These are phyloP conservation scores for Plebejus argus DNA, from an alignment of 2,888 invertebrate species.

Conservation along the genomic window DNA sequence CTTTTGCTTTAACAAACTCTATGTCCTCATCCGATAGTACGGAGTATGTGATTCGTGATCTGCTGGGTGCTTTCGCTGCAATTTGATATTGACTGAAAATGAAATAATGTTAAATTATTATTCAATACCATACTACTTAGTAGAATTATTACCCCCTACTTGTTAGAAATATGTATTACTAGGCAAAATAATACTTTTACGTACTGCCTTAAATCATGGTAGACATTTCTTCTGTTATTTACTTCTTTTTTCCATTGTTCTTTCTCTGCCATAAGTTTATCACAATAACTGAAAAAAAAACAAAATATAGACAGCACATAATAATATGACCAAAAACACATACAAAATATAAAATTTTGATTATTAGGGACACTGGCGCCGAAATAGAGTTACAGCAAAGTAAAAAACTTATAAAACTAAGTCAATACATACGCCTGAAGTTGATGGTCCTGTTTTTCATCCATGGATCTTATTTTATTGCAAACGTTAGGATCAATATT, in stretches of 20 bases:
- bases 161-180: neutral
- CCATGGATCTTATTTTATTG: constrained; percentile 47
- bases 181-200: constrained; percentile 42
- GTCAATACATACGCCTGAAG: constrained; percentile 51
- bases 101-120: neutral
- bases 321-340: neutral
- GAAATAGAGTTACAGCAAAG: neutral
- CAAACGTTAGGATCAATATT: constrained; percentile 47
- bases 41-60: constrained; percentile 62
- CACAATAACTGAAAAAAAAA: constrained; percentile 52
- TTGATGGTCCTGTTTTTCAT: constrained; percentile 51
- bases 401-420: neutral
- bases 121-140: neutral
- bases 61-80: constrained; percentile 54
- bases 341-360: neutral
- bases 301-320: neutral
- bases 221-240: constrained; percentile 61
- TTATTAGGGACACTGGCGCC: neutral
- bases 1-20: constrained; percentile 66
- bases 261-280: constrained; percentile 62
- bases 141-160: neutral
- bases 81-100: constrained; percentile 65
- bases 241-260: constrained; percentile 72
- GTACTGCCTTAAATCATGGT: constrained; percentile 68
- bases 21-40: constrained; percentile 69